Conservation (phyloP, 2,113 vertebrate species). For the Corynorhinus townsendii region DNA sequence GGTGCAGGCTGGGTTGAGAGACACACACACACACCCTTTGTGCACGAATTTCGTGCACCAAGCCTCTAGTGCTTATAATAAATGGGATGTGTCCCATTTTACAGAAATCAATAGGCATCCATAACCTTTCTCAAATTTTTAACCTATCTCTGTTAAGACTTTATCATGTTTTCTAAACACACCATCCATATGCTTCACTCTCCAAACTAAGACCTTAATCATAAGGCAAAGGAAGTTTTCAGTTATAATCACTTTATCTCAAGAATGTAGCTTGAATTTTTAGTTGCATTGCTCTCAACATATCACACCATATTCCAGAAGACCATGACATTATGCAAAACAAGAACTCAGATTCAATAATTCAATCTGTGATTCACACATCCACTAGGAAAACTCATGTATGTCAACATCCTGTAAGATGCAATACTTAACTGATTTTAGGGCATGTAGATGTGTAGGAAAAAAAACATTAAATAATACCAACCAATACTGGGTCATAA, state of each 20-base stretch:
- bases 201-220: not conserved
- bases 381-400: not conserved
- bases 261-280: not conserved
- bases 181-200: not conserved
- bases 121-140: not conserved
- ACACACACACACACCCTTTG: too few species aligned
- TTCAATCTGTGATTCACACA: not conserved
- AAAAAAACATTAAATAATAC: not conserved
- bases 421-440: not conserved
- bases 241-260: not conserved
- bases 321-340: not conserved
- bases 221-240: not conserved
- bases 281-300: not conserved
- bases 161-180: not conserved
- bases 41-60: too few species aligned
- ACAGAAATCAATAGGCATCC: not conserved
- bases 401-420: not conserved
- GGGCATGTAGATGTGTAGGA: not conserved
- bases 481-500: not conserved
- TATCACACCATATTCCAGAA: not conserved
- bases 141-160: not conserved
- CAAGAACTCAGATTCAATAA: not conserved
- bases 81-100: not conserved
- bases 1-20: too few species aligned
- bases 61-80: not conserved